These are phyloP conservation scores for Maccullochella peelii DNA, from an alignment of 2,113 vertebrate genomes.

Conservation along the genomic window DNA sequence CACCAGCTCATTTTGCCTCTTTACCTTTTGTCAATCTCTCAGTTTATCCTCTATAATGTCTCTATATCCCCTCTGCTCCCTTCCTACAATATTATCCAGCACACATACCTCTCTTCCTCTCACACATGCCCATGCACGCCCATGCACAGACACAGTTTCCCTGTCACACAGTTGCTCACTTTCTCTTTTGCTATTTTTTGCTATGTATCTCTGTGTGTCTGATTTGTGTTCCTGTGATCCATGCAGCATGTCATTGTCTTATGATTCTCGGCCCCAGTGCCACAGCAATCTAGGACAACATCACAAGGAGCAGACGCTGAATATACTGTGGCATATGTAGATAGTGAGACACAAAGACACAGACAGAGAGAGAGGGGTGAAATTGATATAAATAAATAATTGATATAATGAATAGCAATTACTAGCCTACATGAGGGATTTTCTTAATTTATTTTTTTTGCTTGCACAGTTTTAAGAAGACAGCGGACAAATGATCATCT, in stretches of 20 bases:
- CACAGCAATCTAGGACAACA: conserved; percentile 64
- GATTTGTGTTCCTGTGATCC: conserved; percentile 60
- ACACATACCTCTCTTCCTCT: conserved; percentile 10
- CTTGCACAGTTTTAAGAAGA: conserved; percentile 19
- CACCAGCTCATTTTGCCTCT: conserved; percentile 34
- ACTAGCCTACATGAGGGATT: not conserved
- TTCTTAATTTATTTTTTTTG: conserved; percentile 1
- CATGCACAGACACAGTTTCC: not conserved
- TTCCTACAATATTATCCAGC: conserved; percentile 19
- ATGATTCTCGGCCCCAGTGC: conserved; percentile 43
- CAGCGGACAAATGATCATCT: not conserved
- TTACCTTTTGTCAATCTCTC: conserved; percentile 32
- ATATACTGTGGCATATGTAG: conserved; percentile 39
- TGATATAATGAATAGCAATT: too few species aligned
- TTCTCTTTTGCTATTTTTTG: conserved; percentile 39
- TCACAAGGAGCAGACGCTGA: conserved; percentile 46
- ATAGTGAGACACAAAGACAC: conserved; percentile 41
- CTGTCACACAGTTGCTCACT: conserved; percentile 14
- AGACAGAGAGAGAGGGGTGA: not conserved
- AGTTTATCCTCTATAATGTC: conserved; percentile 16
- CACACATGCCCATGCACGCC: conserved; percentile 12
- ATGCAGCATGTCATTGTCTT: conserved; percentile 52
- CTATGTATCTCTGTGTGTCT: conserved; percentile 54
- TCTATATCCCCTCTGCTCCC: not conserved
- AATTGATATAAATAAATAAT: too few species aligned